phyloP scores from a whole-genome alignment of 2,888 invertebrate species.

The Notodonta ziczac region DNA sequence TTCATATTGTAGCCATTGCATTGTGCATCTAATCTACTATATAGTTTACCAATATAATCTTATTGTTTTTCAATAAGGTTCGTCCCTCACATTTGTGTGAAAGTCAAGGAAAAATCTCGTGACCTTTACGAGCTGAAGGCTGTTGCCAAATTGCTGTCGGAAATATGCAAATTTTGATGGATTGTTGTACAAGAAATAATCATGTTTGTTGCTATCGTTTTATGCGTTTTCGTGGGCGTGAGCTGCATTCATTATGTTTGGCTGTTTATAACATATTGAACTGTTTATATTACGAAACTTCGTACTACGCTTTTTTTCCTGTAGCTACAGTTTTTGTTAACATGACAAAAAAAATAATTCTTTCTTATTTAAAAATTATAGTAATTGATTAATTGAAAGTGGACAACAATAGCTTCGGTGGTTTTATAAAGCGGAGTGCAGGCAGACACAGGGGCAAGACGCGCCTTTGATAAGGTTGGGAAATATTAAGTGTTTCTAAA shows the following conservation, averaged over 20 bases:
- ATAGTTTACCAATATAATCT: conserved; percentile 25
- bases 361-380: no score
- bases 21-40: background rate
- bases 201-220: background rate
- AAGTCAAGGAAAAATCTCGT: conserved; percentile 64
- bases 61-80: conserved; percentile 46
- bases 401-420: no score
- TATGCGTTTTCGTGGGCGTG: conserved; percentile 7
- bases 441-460: no score
- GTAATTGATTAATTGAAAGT: no score
- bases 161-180: conserved; percentile 62
- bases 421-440: no score
- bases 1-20: background rate
- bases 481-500: no score
- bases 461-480: no score
- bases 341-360: no score
- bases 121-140: conserved; percentile 54
- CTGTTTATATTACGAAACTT: no score
- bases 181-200: conserved; percentile 39
- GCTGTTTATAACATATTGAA: background rate
- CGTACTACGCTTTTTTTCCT: no score
- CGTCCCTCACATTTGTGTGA: conserved; percentile 52
- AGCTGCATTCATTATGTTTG: conserved; percentile 5
- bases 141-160: conserved; percentile 46
- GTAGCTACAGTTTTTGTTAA: no score